Base-by-base conservation (phyloP, 2,797 vertebrate genomes). In the Xerus rutilus region DNA sequence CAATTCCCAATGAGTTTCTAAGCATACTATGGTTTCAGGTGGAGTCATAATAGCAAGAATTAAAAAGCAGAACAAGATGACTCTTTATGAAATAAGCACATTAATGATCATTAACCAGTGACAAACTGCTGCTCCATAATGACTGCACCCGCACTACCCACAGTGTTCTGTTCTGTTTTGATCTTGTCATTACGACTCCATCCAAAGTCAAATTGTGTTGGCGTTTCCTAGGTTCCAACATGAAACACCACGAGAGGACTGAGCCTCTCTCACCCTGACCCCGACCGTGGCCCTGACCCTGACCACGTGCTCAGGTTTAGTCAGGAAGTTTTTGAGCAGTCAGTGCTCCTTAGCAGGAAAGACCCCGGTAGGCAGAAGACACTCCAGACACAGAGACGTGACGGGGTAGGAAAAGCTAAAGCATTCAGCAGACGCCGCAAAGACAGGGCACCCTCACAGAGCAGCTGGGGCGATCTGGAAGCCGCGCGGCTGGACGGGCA, bases 381-480 rank as follows among this genome's bases (percentile, higher is more conserved):
- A 0, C 2, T 30, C 72, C 35, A 1, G 4, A 32, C 0, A 23
- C 1, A 47, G 35, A 86, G 10, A 6, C 14, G 15, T 11, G 62
- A 28, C 9, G 9, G 47, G n/a, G 1, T 3, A 35, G 64, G 20
- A 35, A 45, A 74, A 57, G n/a, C 43, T 18, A 20, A 85, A 30
- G 39, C 73, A 39, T 0, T 7, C 3, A 18, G 18, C 0, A 64
- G 70, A 39, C 32, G 13, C 10, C 30, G 32, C 0, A 35, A 23
- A 62, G 45, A 67, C n/a, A 25, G 18, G 30, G 20, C 10, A 45
- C 52, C 76, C 28, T 49, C 10, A 86, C 52, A 47, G 21, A 69
- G 45, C 32, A 62, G 59, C 14, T 14, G 15, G 11, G 43, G 18
- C 3, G 17, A 32, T 59, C 1, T 35, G 30, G 47, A 12, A 78